Evolutionary conservation across 2,888 invertebrate genomes (phyloP).

Genomic region (Drosophila mettleri): DNA sequence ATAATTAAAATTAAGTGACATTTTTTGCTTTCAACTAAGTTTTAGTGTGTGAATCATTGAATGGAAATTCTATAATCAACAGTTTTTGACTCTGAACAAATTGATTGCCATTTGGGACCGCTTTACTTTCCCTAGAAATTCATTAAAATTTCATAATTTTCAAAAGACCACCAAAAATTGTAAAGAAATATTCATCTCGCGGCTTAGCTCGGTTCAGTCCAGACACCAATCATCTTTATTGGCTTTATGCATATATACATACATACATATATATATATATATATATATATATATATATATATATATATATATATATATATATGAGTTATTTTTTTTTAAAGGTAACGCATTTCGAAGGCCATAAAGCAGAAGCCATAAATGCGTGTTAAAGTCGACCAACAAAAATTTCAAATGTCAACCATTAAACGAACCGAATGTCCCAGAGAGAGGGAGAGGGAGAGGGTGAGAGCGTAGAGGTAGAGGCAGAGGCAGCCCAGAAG

Average conservation of each 20-base stretch:
- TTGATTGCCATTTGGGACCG: background rate
- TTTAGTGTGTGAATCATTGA: background rate
- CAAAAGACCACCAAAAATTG: constrained; percentile 27
- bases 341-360: constrained; percentile 63
- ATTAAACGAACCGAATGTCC: constrained; percentile 58
- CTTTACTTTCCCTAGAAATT: constrained; percentile 44
- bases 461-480: background rate
- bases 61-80: background rate
- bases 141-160: constrained; percentile 50
- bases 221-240: constrained; percentile 75
- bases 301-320: background rate
- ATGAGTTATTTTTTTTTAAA: constrained; percentile 11
- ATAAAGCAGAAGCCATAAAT: constrained; percentile 76
- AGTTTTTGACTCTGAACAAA: background rate
- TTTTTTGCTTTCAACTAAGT: background rate
- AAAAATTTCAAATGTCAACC: constrained; percentile 69
- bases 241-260: constrained; percentile 23
- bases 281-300: background rate
- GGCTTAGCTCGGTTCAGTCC: constrained; percentile 47
- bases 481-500: constrained; percentile 22
- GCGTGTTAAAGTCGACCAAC: constrained; percentile 69
- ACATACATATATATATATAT: constrained; percentile 2
- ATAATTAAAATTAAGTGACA: constrained; percentile 16
- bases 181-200: background rate
- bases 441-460: constrained; percentile 5